Conservation (phyloP, 2,797 vertebrate species). For the Rachycentron canadum region DNA sequence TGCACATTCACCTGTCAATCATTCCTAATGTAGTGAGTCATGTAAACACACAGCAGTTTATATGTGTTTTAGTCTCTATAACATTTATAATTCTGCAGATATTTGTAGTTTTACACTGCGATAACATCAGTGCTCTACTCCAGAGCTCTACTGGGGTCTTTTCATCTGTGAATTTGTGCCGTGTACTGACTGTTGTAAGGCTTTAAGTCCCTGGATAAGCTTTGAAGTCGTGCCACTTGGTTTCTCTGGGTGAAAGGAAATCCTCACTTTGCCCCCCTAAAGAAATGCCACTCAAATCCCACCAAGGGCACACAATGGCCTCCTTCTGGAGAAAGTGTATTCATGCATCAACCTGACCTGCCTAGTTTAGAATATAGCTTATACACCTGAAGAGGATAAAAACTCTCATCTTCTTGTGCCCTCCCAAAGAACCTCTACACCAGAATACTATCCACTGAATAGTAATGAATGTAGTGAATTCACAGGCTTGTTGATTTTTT, state of each 20-base stretch:
- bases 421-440: background rate
- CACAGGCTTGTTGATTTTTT: slow-evolving; percentile 24
- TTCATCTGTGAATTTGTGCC: slow-evolving; percentile 56
- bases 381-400: slow-evolving; percentile 40
- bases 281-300: slow-evolving; percentile 76
- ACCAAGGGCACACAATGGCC: slow-evolving; percentile 69
- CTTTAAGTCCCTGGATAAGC: slow-evolving; percentile 74
- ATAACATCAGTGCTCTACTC: slow-evolving; percentile 42
- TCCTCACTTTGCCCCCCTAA: slow-evolving; percentile 72
- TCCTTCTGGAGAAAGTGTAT: slow-evolving; percentile 54
- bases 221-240: slow-evolving; percentile 84
- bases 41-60: background rate
- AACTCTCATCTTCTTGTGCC: slow-evolving; percentile 4
- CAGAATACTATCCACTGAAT: background rate
- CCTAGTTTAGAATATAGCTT: slow-evolving; percentile 34
- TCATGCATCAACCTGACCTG: slow-evolving; percentile 52
- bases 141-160: slow-evolving; percentile 48
- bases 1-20: slow-evolving; percentile 19
- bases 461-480: slow-evolving; percentile 6
- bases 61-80: slow-evolving; percentile 2
- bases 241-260: slow-evolving; percentile 81
- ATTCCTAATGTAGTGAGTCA: slow-evolving; percentile 1
- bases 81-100: slow-evolving; percentile 23
- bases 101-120: slow-evolving; percentile 43
- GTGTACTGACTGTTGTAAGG: slow-evolving; percentile 63